Base-by-base conservation (phyloP, 2,797 vertebrate genomes). In the Lepus townsendii region DNA sequence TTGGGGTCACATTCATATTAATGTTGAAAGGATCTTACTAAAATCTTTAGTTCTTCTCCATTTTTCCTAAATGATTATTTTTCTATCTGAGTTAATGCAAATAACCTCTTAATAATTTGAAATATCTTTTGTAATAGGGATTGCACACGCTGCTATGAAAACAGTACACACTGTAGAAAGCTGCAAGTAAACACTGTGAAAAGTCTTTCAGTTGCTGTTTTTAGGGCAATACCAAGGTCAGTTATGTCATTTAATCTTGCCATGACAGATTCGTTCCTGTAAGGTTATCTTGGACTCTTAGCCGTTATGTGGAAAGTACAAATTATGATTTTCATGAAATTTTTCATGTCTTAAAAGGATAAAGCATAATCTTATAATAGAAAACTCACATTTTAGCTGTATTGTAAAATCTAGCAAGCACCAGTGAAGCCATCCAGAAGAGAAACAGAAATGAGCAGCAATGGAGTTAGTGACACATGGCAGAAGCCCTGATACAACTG, bases 61-160 rank as follows among this genome's bases (percentile, higher is more conserved):
- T 65, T 60, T 60, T 76, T 1, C 20, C 94, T 97, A 96, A 97
- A 92, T 96, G 86, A 95, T 97, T 96, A 85, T 94, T 97, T 97
- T 97, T 94, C 92, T 97, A 38, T 97, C 95, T 94, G 80, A 80
- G 92, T 95, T 96, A 98, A 97, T 95, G 65, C 93, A 96, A 97
- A 95, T 57, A 85, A 95, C 69, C 91, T 96, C 96, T 97, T 97
- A 97, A 92, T 77, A 11, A 91, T 13, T 2, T 95, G 91, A 97
- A 97, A 95, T 96, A 54, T 38, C 82, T 96, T 97, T 77, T 90
- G 93, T 96, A 97, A 96, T 95, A 97, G 69, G 94, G 96, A 97
- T 57, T 96, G 76, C 68, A 92, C 77, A 95, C 77, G 63, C 75
- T 88, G 76, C 63, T 94, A 95, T 97, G 95, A 93, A 97, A 76